phyloP scores from a whole-genome alignment of 2,888 invertebrate genomes.

The Ectemnius continuus region DNA sequence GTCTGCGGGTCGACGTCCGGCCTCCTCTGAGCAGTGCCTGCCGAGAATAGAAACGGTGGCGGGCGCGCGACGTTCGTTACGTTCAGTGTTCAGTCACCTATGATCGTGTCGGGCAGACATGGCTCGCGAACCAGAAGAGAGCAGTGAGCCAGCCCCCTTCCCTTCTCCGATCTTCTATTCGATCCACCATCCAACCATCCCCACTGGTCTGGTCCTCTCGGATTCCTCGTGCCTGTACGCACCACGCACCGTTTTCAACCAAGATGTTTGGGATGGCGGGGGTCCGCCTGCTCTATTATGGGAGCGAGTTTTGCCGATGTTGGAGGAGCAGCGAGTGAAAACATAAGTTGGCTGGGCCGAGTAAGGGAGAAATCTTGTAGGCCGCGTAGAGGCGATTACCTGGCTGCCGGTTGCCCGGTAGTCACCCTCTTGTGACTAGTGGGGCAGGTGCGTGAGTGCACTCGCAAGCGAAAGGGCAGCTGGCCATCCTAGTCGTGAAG shows the following conservation, averaged over 20 bases:
- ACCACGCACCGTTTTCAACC: no score
- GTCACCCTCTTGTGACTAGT: constrained; percentile 43
- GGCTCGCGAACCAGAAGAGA: no score
- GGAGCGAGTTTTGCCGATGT: no score
- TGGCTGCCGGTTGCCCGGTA: constrained; percentile 35
- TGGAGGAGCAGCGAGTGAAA: no score
- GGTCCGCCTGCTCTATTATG: no score
- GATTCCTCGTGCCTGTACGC: constrained; percentile 16
- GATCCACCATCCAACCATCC: no score
- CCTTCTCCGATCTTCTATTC: no score
- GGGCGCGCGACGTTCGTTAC: constrained; percentile 64
- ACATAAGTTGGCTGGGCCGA: no score
- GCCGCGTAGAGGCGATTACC: constrained; percentile 17
- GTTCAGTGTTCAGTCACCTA: constrained; percentile 66
- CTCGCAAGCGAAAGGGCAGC: constrained; percentile 57
- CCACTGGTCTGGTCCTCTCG: constrained; percentile 10
- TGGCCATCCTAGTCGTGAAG: constrained; percentile 54
- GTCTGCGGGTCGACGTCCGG: constrained; percentile 77
- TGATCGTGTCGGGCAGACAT: constrained; percentile 54
- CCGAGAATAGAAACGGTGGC: constrained; percentile 70
- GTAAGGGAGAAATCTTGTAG: not conserved
- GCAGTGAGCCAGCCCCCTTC: no score
- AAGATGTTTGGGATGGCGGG: no score
- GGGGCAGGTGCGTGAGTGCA: constrained; percentile 60
- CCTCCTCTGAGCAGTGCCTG: constrained; percentile 46